These are phyloP conservation scores for Vultur gryphus DNA, from an alignment of 2,797 vertebrate species.

Conservation along the genomic window DNA sequence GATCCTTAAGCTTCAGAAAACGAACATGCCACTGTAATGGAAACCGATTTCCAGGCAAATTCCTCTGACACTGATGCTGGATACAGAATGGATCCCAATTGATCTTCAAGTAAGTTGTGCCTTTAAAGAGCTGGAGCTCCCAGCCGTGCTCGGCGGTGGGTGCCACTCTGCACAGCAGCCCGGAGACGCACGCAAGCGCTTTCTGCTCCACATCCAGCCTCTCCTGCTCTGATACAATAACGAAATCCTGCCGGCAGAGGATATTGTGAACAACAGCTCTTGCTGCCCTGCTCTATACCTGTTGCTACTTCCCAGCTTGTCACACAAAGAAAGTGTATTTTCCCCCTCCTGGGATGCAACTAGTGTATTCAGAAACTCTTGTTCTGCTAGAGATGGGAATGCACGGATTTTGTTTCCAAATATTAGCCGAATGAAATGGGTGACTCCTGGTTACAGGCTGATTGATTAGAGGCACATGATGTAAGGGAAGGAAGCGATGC, in stretches of 20 bases:
- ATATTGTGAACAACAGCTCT: not conserved
- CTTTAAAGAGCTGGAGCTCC: not conserved
- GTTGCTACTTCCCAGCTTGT: not conserved
- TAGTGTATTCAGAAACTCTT: not conserved
- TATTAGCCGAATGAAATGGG: not conserved
- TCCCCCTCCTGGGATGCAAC: not conserved
- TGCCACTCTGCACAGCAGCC: not conserved
- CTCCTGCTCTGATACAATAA: not conserved
- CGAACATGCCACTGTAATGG: not conserved
- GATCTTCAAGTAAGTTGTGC: not conserved
- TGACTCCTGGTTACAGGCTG: not conserved
- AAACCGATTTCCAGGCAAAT: not conserved
- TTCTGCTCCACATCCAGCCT: not conserved
- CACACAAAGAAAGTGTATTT: not conserved
- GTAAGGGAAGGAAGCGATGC: not conserved
- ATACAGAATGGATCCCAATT: not conserved
- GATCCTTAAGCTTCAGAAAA: not conserved
- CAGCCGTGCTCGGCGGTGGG: not conserved
- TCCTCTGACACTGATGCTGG: not conserved
- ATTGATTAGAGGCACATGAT: not conserved
- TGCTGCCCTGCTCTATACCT: not conserved
- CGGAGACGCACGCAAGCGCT: not conserved
- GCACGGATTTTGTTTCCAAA: fast-evolving
- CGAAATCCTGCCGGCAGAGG: not conserved
- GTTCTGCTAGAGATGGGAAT: not conserved